Conservation (phyloP, 2,113 vertebrate species). For the Ochotona princeps region DNA sequence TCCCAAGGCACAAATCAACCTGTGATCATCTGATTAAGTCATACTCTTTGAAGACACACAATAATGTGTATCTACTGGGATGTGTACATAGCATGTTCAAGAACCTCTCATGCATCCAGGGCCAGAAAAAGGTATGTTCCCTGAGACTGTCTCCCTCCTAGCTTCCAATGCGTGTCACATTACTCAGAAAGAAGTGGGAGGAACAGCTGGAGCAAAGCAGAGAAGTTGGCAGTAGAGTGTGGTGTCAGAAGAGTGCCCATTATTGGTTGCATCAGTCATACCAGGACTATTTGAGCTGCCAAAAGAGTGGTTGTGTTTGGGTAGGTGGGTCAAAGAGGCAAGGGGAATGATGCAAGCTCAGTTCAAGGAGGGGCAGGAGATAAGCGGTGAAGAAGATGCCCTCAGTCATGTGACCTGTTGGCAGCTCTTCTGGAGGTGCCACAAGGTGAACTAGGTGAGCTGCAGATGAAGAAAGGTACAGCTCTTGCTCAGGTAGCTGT, state of each 20-base stretch:
- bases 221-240: constrained; percentile 33
- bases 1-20: background rate
- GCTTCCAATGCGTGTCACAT: background rate
- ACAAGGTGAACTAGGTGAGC: background rate
- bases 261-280: background rate
- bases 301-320: constrained; percentile 2
- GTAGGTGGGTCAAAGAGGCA: background rate
- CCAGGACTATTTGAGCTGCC: constrained; percentile 46
- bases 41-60: no score
- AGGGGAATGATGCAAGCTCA: background rate
- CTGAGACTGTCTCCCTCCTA: background rate
- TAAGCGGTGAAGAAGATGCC: background rate
- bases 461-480: background rate
- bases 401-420: background rate
- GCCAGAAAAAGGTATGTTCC: background rate
- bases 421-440: background rate
- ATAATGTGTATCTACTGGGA: background rate
- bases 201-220: constrained; percentile 63
- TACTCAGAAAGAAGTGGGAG: background rate
- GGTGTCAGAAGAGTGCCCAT: constrained; percentile 12
- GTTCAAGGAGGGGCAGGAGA: background rate
- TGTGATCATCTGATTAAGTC: background rate
- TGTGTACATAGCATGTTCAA: background rate
- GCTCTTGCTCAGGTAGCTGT: background rate
- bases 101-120: background rate